phyloP scores from a whole-genome alignment of 1,140 invertebrate genomes.

The Phocides pigmalion region DNA sequence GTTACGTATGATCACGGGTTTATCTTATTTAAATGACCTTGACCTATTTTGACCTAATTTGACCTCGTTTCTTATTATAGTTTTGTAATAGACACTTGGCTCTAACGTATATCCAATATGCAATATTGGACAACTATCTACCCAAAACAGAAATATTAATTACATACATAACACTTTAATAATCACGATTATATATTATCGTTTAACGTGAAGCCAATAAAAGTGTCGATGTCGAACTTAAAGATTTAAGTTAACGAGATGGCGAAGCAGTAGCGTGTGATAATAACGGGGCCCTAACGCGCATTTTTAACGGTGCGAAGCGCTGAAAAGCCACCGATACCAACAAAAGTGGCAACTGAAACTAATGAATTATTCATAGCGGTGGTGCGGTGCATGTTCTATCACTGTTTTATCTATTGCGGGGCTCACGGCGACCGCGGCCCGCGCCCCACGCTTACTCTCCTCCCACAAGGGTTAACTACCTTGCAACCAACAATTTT shows the following conservation, averaged over 20 bases:
- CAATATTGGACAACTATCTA: no score
- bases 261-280: constrained; percentile 58
- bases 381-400: constrained; percentile 81
- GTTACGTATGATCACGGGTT: no score
- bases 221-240: constrained; percentile 13
- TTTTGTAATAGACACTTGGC: no score
- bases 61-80: no score
- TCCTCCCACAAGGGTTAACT: constrained; percentile 77
- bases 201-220: constrained; percentile 21
- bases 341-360: constrained; percentile 82
- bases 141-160: no score
- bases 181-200: constrained; percentile 9
- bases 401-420: constrained; percentile 83
- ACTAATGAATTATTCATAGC: constrained; percentile 82
- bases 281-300: constrained; percentile 73
- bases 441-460: constrained; percentile 49
- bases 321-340: constrained; percentile 82
- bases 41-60: no score
- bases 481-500: constrained; percentile 80
- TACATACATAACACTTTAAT: no score
- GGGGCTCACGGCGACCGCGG: constrained; percentile 62
- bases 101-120: no score
- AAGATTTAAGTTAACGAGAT: constrained; percentile 57
- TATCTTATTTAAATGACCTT: no score
- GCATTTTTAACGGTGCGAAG: constrained; percentile 79